Percentiles rank a stretch among this genome's conserved stretches.
phyloP scores from a whole-genome alignment of 2,113 vertebrate genomes.

The Channa maculata region DNA sequence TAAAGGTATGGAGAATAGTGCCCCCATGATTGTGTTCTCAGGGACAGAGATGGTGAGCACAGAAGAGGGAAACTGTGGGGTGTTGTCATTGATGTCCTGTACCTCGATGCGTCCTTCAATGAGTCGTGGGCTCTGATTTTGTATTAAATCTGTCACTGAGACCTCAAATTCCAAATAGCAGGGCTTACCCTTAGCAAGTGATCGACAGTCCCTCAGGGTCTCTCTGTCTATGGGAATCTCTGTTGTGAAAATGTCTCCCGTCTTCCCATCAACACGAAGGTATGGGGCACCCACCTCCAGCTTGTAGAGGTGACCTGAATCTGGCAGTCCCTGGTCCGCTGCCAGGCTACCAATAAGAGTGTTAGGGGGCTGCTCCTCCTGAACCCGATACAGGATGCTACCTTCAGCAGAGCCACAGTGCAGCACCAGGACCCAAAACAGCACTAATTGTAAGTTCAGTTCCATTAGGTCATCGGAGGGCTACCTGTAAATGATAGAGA shows the following conservation, averaged over 20 bases:
- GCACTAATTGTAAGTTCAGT: constrained; percentile 65
- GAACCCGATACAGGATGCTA: constrained; percentile 90
- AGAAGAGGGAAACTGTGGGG: constrained; percentile 93
- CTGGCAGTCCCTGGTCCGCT: constrained; percentile 93
- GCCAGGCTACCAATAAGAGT: constrained; percentile 96
- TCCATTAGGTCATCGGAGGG: constrained; percentile 82
- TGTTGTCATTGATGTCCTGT: constrained; percentile 98
- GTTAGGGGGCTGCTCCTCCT: constrained; percentile 96
- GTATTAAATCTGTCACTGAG: constrained; percentile 93
- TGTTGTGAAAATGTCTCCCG: constrained; percentile 97
- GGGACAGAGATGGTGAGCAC: constrained; percentile 95
- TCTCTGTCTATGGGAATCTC: constrained; percentile 97
- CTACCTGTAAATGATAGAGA: constrained; percentile 65
- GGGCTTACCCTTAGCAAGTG: constrained; percentile 86
- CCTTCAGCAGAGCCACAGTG: constrained; percentile 66
- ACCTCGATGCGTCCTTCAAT: constrained; percentile 97
- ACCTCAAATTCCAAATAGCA: constrained; percentile 98
- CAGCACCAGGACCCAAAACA: constrained; percentile 80
- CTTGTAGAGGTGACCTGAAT: constrained; percentile 96
- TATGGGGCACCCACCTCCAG: constrained; percentile 94
- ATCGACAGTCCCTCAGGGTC: constrained; percentile 91
- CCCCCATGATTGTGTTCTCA: constrained; percentile 93
- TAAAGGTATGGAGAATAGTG: constrained; percentile 92
- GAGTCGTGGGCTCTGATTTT: constrained; percentile 90
- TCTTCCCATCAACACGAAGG: constrained; percentile 96